Conservation (phyloP, 2,888 invertebrate species). For the Melanchra persicariae region DNA sequence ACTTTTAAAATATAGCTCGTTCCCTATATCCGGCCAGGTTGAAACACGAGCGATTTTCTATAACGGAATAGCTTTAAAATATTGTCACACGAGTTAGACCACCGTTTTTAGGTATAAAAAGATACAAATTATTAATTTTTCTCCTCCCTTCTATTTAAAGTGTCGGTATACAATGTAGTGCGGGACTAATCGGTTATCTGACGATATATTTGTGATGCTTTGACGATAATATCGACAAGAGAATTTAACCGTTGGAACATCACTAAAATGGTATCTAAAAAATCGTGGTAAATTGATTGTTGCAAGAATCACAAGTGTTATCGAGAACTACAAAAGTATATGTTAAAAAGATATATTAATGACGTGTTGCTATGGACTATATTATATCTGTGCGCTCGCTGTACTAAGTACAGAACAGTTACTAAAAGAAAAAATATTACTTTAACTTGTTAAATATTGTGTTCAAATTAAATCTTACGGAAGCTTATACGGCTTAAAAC, state of each 20-base stretch:
- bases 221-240: constrained; percentile 25
- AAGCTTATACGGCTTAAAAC: constrained; percentile 62
- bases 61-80: constrained; percentile 86
- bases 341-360: constrained; percentile 70
- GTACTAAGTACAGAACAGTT: constrained; percentile 22
- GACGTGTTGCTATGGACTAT: constrained; percentile 77
- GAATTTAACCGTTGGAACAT: background rate
- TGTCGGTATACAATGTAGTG: constrained; percentile 79
- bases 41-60: constrained; percentile 66
- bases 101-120: constrained; percentile 86
- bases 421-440: background rate
- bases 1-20: constrained; percentile 14
- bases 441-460: constrained; percentile 21
- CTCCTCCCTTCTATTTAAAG: constrained; percentile 74
- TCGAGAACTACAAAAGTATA: constrained; percentile 64
- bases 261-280: background rate
- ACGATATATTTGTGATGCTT: constrained; percentile 65
- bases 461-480: constrained; percentile 22
- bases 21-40: constrained; percentile 55
- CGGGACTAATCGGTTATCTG: constrained; percentile 76
- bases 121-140: constrained; percentile 68
- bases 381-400: constrained; percentile 63
- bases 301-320: constrained; percentile 62
- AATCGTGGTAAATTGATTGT: constrained; percentile 17
- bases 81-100: constrained; percentile 87